phyloP scores from a whole-genome alignment of 2,797 vertebrate genomes.

The Ctenochaetus hawaiiensis region DNA sequence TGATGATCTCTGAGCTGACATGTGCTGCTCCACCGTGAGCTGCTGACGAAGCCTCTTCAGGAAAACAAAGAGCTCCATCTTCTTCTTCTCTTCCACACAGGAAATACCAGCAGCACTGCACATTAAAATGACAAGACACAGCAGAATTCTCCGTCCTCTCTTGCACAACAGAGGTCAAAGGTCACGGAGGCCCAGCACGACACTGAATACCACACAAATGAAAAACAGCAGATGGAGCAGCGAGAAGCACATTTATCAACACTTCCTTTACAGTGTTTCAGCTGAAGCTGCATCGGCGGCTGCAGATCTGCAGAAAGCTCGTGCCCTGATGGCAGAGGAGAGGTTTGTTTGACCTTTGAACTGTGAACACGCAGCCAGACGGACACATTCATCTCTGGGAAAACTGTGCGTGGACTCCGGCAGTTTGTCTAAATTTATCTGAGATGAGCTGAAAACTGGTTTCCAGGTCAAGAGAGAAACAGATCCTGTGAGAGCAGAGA shows the following conservation, averaged over 20 bases:
- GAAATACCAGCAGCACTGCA: constrained; percentile 73
- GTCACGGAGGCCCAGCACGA: constrained; percentile 22
- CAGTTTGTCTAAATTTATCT: background rate
- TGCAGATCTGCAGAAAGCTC: too few species aligned
- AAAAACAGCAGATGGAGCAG: constrained; percentile 53
- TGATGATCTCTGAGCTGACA: background rate
- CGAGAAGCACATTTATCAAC: constrained; percentile 30
- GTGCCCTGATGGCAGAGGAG: background rate
- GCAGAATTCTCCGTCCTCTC: constrained; percentile 61
- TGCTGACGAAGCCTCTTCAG: constrained; percentile 2
- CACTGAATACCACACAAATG: constrained; percentile 6
- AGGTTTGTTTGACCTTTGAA: background rate
- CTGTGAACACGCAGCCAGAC: too few species aligned
- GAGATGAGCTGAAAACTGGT: too few species aligned
- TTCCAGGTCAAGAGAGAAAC: background rate
- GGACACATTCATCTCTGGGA: background rate
- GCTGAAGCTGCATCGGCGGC: constrained; percentile 42
- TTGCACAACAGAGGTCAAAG: constrained; percentile 58
- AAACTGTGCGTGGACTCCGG: too few species aligned
- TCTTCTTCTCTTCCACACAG: constrained; percentile 47
- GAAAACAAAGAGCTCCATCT: constrained; percentile 38
- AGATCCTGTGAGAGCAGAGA: background rate
- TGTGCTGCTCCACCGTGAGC: background rate
- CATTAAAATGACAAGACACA: constrained; percentile 74
- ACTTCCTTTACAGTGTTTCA: background rate